A percentile compares a stretch with the other conserved stretches of the same genome.
These are phyloP conservation scores for Drosophila affinis DNA, from an alignment of 2,888 invertebrate genomes.

Conservation along the genomic window DNA sequence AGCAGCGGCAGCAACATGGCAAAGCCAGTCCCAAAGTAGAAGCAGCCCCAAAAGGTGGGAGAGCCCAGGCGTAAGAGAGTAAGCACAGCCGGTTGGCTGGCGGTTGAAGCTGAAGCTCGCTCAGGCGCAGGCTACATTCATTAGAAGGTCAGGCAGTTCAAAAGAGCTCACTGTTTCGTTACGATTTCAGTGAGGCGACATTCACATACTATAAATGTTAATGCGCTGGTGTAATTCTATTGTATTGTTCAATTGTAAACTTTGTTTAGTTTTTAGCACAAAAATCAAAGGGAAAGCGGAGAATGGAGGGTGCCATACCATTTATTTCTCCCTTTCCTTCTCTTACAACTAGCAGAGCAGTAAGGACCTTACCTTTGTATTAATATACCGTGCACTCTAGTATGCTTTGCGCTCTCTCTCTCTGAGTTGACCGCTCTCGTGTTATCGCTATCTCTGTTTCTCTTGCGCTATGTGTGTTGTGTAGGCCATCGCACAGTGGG, in stretches of 20 bases:
- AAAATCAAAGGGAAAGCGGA: too few relatives aligned
- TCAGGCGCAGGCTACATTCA: neutral
- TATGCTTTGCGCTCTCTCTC: neutral
- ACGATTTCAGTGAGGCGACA: too few relatives aligned
- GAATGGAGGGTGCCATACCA: too few relatives aligned
- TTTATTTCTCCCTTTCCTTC: too few relatives aligned
- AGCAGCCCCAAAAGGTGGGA: neutral
- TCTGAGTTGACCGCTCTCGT: neutral
- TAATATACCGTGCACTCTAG: neutral
- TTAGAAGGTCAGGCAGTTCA: neutral
- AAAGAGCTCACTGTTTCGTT: neutral
- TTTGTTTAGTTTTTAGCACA: too few relatives aligned
- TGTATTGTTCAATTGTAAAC: too few relatives aligned
- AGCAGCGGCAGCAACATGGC: neutral
- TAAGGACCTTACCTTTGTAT: neutral
- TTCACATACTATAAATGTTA: too few relatives aligned
- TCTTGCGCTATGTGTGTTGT: neutral
- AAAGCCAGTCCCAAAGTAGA: neutral
- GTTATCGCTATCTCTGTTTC: neutral
- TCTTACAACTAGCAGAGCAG: neutral
- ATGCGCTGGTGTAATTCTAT: too few relatives aligned
- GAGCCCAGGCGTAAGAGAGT: neutral
- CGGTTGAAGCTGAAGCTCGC: neutral
- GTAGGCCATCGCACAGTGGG: neutral
- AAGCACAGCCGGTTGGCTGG: neutral